These are phyloP conservation scores for Hypercompe scribonia DNA, from an alignment of 2,888 invertebrate genomes.

Conservation along the genomic window DNA sequence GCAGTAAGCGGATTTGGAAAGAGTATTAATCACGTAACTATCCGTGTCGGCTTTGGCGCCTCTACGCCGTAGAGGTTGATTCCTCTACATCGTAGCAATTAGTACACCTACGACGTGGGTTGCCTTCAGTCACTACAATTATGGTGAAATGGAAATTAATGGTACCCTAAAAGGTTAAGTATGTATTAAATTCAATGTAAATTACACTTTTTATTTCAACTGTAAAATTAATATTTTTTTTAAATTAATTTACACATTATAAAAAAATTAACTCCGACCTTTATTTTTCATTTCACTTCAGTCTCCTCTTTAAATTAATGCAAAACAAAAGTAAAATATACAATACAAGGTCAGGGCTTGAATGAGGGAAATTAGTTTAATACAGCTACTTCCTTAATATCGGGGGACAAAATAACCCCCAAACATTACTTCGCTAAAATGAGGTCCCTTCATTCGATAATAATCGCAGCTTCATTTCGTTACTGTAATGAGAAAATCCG, in stretches of 20 bases:
- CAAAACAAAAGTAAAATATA: neutral
- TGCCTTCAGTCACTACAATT: too few relatives aligned
- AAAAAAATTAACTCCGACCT: too few relatives aligned
- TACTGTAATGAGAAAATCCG: neutral
- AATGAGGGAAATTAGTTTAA: neutral
- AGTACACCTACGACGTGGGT: neutral
- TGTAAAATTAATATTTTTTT: neutral
- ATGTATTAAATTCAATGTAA: too few relatives aligned
- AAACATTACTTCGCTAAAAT: slow-evolving; percentile 4
- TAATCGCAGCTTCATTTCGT: slow-evolving; percentile 3
- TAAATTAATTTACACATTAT: neutral
- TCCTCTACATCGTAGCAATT: neutral
- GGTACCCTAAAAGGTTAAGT: too few relatives aligned
- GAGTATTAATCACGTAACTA: neutral
- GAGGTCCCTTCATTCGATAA: slow-evolving; percentile 3
- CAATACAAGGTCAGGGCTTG: neutral
- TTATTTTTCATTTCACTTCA: neutral
- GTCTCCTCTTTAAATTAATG: neutral
- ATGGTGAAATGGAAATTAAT: too few relatives aligned
- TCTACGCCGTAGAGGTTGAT: neutral
- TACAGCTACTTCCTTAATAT: neutral
- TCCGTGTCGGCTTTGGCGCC: neutral
- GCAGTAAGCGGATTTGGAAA: neutral
- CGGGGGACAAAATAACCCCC: neutral
- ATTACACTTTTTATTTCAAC: too few relatives aligned